Evolutionary conservation across 2,797 vertebrate species (phyloP).

Genomic region (Lithobates pipiens): DNA sequence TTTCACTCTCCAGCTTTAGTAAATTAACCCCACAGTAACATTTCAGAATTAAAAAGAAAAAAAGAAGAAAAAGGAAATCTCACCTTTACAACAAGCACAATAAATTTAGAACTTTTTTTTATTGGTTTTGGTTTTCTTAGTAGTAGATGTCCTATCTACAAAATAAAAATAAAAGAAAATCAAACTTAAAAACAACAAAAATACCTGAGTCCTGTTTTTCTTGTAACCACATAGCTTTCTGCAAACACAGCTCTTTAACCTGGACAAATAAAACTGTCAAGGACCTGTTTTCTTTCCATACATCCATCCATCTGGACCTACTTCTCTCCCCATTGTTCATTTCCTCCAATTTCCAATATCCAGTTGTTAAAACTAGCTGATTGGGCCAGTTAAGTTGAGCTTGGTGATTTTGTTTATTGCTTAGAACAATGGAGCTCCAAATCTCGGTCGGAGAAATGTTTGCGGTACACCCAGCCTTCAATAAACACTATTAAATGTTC

Average conservation of each 20-base stretch:
- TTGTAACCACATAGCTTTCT: not conserved
- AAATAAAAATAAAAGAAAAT: not conserved
- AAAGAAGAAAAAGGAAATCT: not conserved
- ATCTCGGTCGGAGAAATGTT: slow-evolving; percentile 5
- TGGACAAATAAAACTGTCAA: slow-evolving; percentile 46
- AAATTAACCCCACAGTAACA: too few species aligned
- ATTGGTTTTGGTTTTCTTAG: not conserved
- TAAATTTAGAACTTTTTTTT: not conserved
- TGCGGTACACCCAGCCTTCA: not conserved
- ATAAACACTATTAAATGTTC: slow-evolving; percentile 35
- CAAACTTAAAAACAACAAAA: slow-evolving; percentile 58
- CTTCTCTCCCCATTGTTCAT: slow-evolving; percentile 32
- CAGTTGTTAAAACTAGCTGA: not conserved
- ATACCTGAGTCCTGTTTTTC: slow-evolving; percentile 42
- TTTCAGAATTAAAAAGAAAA: not conserved
- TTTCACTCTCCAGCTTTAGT: too few species aligned
- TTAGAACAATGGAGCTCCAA: slow-evolving; percentile 43
- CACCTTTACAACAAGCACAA: not conserved
- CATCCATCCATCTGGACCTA: slow-evolving; percentile 1
- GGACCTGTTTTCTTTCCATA: slow-evolving; percentile 50
- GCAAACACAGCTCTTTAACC: slow-evolving; percentile 23
- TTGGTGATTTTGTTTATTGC: slow-evolving; percentile 50
- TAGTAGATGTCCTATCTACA: not conserved
- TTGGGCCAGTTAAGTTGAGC: slow-evolving; percentile 24
- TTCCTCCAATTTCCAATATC: slow-evolving; percentile 17